Evolutionary conservation across 1,140 invertebrate species (phyloP).

Genomic region (Calephelis virginiensis): DNA sequence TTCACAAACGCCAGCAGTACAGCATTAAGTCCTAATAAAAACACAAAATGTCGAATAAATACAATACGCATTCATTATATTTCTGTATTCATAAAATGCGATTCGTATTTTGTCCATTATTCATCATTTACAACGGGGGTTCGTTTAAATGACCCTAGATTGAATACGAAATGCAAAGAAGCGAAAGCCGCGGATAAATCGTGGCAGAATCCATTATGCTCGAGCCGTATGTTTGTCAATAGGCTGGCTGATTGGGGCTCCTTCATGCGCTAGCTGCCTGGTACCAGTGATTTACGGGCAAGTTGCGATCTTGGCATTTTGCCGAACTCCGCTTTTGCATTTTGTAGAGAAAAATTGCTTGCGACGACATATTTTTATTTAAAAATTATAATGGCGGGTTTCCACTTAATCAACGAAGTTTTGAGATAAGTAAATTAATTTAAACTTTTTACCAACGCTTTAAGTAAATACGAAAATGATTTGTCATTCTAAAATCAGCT

Average conservation of each 20-base stretch:
- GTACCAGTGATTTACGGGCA: constrained; percentile 67
- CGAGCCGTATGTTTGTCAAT: constrained; percentile 73
- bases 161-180: constrained; percentile 54
- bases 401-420: neutral
- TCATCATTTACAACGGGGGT: constrained; percentile 35
- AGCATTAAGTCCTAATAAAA: constrained; percentile 1
- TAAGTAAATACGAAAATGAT: too few relatives aligned
- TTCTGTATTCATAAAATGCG: constrained; percentile 16
- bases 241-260: constrained; percentile 70
- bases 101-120: constrained; percentile 28
- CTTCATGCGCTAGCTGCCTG: constrained; percentile 60
- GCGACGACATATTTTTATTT: constrained; percentile 37
- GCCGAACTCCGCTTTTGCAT: constrained; percentile 58
- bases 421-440: too few relatives aligned
- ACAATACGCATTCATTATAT: constrained; percentile 10
- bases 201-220: constrained; percentile 62
- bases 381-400: neutral
- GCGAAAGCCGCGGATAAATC: constrained; percentile 58
- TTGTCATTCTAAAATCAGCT: too few relatives aligned
- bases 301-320: constrained; percentile 63
- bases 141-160: constrained; percentile 41
- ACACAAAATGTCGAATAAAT: constrained; percentile 12
- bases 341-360: constrained; percentile 65
- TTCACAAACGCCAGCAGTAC: neutral
- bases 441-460: too few relatives aligned